Percentiles rank a stretch among this genome's conserved stretches.
phyloP scores from a whole-genome alignment of 2,797 vertebrate genomes.

The Balearica regulorum region DNA sequence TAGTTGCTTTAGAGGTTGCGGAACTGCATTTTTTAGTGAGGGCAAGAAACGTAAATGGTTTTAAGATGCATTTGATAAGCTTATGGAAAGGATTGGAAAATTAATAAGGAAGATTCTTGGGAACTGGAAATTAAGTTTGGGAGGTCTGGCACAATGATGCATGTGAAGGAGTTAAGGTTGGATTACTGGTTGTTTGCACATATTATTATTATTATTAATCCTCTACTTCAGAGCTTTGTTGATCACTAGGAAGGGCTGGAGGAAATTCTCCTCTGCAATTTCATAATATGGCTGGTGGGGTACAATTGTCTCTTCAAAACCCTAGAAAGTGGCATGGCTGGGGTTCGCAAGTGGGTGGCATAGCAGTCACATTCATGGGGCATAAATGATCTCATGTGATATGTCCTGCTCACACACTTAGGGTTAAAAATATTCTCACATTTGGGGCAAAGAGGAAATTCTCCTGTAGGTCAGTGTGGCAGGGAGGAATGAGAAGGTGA shows the following conservation, averaged over 20 bases:
- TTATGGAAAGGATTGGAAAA: background rate
- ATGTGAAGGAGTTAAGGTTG: background rate
- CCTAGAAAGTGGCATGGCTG: background rate
- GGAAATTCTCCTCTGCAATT: background rate
- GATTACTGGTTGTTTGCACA: background rate
- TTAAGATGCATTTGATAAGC: background rate
- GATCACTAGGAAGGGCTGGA: background rate
- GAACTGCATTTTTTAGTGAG: background rate
- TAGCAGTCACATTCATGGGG: background rate
- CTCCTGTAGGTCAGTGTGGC: background rate
- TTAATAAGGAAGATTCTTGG: background rate
- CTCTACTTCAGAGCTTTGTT: background rate
- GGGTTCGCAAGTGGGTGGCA: background rate
- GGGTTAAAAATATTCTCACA: background rate
- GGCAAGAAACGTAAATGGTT: background rate
- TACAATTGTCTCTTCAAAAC: background rate
- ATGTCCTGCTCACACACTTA: background rate
- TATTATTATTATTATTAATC: background rate
- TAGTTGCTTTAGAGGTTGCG: background rate
- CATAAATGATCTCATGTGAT: background rate
- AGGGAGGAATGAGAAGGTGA: background rate
- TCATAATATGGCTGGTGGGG: background rate
- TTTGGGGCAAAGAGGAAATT: background rate
- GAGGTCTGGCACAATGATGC: background rate
- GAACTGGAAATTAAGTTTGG: slow-evolving; percentile 19